phyloP scores from a whole-genome alignment of 2,113 vertebrate genomes.

The Elaphurus davidianus region DNA sequence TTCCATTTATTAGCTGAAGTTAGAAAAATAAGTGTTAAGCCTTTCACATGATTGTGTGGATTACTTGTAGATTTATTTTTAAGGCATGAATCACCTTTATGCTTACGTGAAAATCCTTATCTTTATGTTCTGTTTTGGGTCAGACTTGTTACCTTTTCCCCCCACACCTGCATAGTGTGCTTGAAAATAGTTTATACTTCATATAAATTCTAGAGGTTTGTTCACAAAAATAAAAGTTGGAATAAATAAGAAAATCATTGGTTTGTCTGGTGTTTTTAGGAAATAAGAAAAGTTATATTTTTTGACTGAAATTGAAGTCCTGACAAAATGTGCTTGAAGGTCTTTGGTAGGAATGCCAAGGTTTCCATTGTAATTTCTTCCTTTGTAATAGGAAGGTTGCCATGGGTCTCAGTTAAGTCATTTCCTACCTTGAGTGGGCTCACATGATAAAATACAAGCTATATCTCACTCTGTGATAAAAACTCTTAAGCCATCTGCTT shows the following conservation, averaged over 20 bases:
- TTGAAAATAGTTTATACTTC: not conserved
- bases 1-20: not conserved
- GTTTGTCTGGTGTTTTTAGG: not conserved
- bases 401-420: not conserved
- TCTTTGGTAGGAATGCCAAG: not conserved
- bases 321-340: not conserved
- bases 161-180: not conserved
- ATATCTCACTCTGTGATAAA: not conserved
- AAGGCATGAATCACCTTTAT: not conserved
- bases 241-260: not conserved
- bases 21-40: not conserved
- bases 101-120: not conserved
- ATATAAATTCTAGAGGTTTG: not conserved
- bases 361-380: not conserved
- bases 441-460: not conserved
- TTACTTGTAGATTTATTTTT: not conserved
- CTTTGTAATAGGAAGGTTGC: not conserved
- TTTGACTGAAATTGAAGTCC: not conserved
- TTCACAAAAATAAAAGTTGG: not conserved
- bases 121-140: not conserved
- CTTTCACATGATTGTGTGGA: not conserved
- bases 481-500: not conserved
- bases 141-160: not conserved
- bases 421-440: not conserved
- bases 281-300: not conserved